Percentiles rank a stretch among this genome's conserved stretches.
These are phyloP conservation scores for Mormyrus proboscirostris DNA, from an alignment of 2,797 vertebrate species.

Conservation along the genomic window DNA sequence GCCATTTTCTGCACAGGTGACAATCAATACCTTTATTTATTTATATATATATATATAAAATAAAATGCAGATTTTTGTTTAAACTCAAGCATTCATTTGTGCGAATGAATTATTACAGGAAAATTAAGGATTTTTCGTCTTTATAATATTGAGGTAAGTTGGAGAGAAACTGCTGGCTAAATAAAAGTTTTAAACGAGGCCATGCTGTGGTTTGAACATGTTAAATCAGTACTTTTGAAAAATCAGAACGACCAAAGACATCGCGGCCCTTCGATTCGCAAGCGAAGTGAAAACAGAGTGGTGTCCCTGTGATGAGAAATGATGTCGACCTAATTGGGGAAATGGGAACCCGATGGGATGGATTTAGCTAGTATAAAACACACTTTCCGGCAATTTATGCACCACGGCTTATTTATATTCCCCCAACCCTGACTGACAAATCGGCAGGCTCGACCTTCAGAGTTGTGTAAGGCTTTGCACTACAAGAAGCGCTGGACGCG, in stretches of 20 bases:
- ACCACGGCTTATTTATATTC: conserved; percentile 34
- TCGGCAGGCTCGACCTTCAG: conserved; percentile 44
- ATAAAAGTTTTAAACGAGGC: neutral
- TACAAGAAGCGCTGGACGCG: conserved; percentile 7
- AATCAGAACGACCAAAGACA: neutral
- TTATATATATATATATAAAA: neutral
- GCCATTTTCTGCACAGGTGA: neutral
- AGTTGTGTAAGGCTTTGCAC: conserved; percentile 30
- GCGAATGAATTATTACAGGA: neutral
- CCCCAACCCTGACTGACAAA: conserved; percentile 42
- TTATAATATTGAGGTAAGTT: neutral
- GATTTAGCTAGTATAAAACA: conserved; percentile 52
- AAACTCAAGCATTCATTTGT: neutral
- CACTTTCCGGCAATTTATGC: conserved; percentile 36
- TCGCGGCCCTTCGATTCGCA: neutral
- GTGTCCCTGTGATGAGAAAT: conserved; percentile 58
- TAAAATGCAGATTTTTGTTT: neutral
- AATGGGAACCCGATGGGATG: conserved; percentile 47
- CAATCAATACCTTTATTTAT: neutral
- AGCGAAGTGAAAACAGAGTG: neutral
- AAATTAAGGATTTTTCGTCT: neutral
- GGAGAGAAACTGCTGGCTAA: neutral
- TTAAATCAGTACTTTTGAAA: neutral
- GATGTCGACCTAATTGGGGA: conserved; percentile 62
- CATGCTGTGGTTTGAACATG: neutral